Evolutionary conservation across 2,888 invertebrate genomes (phyloP).

Genomic region (Oscheius onirici): DNA sequence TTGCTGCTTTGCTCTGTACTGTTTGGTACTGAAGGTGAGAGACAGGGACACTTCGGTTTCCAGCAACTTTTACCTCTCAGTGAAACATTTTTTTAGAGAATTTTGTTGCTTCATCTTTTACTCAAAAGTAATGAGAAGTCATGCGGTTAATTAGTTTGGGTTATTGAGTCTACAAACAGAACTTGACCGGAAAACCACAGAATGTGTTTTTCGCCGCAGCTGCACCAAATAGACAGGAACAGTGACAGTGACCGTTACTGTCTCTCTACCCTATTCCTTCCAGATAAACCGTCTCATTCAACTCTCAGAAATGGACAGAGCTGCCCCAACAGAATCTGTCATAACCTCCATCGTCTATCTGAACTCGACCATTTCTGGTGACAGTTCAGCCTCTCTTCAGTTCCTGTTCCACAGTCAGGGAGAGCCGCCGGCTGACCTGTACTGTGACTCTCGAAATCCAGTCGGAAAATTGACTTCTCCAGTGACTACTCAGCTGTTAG

Average conservation of each 20-base stretch:
- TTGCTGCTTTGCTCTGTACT: conserved; percentile 24
- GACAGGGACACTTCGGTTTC: background rate
- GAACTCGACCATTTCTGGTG: conserved; percentile 9
- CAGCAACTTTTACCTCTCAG: background rate
- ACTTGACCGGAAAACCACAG: too few species aligned
- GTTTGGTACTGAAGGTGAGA: conserved; percentile 5
- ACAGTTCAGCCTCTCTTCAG: conserved; percentile 11
- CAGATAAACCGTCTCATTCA: conserved; percentile 4
- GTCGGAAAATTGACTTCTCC: conserved; percentile 2
- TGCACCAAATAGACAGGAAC: too few species aligned
- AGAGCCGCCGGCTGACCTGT: background rate
- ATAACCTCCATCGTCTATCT: conserved; percentile 1
- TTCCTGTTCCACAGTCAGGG: conserved; percentile 15
- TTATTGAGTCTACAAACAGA: too few species aligned
- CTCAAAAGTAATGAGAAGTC: too few species aligned
- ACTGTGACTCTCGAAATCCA: conserved; percentile 18
- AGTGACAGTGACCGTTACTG: too few species aligned
- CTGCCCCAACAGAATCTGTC: background rate
- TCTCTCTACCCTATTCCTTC: background rate
- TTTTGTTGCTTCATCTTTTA: too few species aligned
- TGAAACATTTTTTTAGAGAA: background rate
- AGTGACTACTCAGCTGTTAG: conserved; percentile 1
- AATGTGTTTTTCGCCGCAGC: background rate
- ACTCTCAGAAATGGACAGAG: conserved; percentile 16
- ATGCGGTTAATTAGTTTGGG: too few species aligned